Evolutionary conservation across 2,888 invertebrate species (phyloP).

Genomic region (Plebejus anna): DNA sequence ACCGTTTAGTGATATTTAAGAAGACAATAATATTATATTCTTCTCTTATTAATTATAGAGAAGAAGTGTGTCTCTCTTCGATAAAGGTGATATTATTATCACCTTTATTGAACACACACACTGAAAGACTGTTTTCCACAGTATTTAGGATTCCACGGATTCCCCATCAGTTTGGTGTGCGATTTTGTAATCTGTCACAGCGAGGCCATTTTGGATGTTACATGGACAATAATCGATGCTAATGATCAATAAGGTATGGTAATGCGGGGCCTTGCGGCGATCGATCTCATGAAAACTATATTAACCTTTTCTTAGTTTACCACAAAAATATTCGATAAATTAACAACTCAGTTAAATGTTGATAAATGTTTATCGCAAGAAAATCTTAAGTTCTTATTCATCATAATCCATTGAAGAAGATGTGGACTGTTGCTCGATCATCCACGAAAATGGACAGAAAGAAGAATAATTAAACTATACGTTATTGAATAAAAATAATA

Average conservation of each 20-base stretch:
- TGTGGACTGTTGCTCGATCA: too few species aligned
- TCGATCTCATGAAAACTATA: conserved; percentile 13
- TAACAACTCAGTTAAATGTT: neutral
- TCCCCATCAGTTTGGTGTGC: neutral
- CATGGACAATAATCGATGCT: neutral
- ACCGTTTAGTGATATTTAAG: too few species aligned
- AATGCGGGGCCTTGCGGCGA: neutral
- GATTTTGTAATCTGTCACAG: neutral
- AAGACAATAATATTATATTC: too few species aligned
- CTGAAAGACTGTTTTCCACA: neutral
- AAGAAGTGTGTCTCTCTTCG: too few species aligned
- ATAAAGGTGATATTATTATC: too few species aligned
- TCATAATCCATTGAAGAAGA: too few species aligned
- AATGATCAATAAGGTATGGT: conserved; percentile 15
- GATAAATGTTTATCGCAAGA: neutral
- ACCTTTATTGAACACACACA: too few species aligned
- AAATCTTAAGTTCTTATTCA: neutral
- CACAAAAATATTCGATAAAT: neutral
- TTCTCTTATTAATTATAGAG: too few species aligned
- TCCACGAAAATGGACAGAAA: too few species aligned
- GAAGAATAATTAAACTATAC: too few species aligned
- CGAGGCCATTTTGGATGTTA: conserved; percentile 15
- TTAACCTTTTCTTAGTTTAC: conserved; percentile 14
- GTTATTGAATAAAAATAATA: neutral
- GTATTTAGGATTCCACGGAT: neutral